These are phyloP conservation scores for Megaceryle alcyon DNA, from an alignment of 2,797 vertebrate genomes.

Conservation along the genomic window DNA sequence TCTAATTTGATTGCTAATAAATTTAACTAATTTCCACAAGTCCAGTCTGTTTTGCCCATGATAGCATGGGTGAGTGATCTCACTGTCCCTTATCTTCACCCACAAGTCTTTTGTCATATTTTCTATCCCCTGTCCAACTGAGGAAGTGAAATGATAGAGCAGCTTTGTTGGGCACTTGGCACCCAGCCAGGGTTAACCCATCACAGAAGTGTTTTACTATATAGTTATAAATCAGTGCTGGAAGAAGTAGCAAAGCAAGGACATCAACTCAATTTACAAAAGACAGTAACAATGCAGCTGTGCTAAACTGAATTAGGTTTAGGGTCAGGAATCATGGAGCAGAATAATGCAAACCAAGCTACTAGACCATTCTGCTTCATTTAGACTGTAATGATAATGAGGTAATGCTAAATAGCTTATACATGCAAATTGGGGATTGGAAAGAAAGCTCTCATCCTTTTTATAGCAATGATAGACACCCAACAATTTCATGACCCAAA, in stretches of 20 bases:
- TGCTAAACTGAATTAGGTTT: background rate
- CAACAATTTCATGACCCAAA: background rate
- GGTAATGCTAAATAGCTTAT: slow-evolving; percentile 8
- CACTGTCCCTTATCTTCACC: background rate
- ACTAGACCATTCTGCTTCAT: slow-evolving; percentile 9
- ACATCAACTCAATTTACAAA: background rate
- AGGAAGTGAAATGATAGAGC: background rate
- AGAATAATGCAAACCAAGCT: background rate
- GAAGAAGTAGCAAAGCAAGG: background rate
- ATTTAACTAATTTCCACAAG: background rate
- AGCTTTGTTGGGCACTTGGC: background rate
- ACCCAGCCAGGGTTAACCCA: background rate
- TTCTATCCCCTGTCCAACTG: background rate
- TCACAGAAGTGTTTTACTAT: background rate
- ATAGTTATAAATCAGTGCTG: background rate
- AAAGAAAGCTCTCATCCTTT: background rate
- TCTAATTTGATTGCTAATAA: background rate
- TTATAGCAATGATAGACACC: background rate
- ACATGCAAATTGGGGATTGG: background rate
- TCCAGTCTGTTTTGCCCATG: background rate
- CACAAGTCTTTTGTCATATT: background rate
- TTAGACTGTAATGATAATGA: slow-evolving; percentile 29
- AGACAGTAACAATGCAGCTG: background rate
- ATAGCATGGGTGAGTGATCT: background rate
- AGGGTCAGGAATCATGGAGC: background rate